phyloP scores from a whole-genome alignment of 1,140 invertebrate species.

The Eumaeus atala region DNA sequence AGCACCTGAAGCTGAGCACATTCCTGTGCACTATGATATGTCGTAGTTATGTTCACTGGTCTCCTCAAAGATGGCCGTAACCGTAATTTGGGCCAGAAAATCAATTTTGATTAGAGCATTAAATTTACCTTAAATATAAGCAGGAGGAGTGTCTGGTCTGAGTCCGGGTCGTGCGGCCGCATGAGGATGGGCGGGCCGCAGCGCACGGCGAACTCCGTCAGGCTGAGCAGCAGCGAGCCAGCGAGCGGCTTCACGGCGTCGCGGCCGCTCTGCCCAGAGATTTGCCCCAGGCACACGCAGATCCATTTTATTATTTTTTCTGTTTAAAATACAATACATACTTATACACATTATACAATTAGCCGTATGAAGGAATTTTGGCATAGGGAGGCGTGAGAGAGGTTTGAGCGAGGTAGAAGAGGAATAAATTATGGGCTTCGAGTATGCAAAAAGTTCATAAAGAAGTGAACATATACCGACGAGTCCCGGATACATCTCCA shows the following conservation, averaged over 20 bases:
- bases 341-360: constrained; percentile 36
- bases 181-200: constrained; percentile 88
- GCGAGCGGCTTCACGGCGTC: constrained; percentile 83
- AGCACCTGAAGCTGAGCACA: too few relatives aligned
- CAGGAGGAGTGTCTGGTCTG: constrained; percentile 85
- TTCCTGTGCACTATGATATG: too few relatives aligned
- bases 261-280: constrained; percentile 55
- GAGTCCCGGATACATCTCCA: constrained; percentile 85
- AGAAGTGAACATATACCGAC: constrained; percentile 73
- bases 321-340: constrained; percentile 25
- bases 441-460: too few relatives aligned
- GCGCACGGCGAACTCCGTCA: constrained; percentile 95
- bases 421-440: too few relatives aligned
- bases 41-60: too few relatives aligned
- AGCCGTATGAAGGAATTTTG: too few relatives aligned
- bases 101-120: background rate
- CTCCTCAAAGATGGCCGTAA: too few relatives aligned
- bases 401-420: too few relatives aligned
- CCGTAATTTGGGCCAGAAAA: too few relatives aligned
- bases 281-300: constrained; percentile 63
- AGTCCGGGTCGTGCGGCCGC: constrained; percentile 81
- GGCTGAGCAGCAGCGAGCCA: constrained; percentile 89
- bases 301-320: constrained; percentile 67
- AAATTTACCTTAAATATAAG: constrained; percentile 82
- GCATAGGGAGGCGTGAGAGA: too few relatives aligned